Evolutionary conservation across 2,888 invertebrate species (phyloP).

Genomic region (Cephus rjabovi): DNA sequence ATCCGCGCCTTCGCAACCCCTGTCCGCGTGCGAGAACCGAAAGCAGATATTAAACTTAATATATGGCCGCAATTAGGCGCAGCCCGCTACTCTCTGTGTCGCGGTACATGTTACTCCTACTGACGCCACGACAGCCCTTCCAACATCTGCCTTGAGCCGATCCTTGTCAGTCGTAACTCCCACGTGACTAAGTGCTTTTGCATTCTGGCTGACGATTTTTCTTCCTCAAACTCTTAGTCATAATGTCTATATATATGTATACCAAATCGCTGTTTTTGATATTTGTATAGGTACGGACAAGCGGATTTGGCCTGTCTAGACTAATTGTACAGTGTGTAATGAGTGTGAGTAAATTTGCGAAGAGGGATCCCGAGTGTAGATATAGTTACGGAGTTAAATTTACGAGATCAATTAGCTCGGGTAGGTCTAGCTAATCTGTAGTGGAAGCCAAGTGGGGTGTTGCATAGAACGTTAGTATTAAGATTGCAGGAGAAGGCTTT

Average conservation of each 20-base stretch:
- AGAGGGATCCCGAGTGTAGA: neutral
- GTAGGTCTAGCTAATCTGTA: neutral
- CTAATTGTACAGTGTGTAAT: neutral
- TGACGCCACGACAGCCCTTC: conserved; percentile 14
- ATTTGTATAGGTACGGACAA: neutral
- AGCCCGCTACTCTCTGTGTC: conserved; percentile 36
- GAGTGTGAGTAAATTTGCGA: neutral
- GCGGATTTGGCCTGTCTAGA: neutral
- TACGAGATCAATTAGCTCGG: neutral
- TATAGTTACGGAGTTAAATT: neutral
- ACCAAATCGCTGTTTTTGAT: neutral
- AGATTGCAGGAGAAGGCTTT: neutral
- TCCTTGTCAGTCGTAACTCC: neutral
- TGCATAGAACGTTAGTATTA: neutral
- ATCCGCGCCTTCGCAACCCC: conserved; percentile 34
- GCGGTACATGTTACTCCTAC: conserved; percentile 9
- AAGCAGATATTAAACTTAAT: conserved; percentile 62
- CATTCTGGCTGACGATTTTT: neutral
- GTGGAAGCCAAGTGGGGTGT: neutral
- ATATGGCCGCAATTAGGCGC: conserved; percentile 63
- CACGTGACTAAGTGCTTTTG: neutral
- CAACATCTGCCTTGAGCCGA: conserved; percentile 9
- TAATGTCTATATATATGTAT: neutral
- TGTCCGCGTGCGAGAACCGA: conserved; percentile 43
- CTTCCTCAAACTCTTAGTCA: neutral